Evolutionary conservation across 2,113 vertebrate genomes (phyloP).

Genomic region (Trematomus loennbergii): DNA sequence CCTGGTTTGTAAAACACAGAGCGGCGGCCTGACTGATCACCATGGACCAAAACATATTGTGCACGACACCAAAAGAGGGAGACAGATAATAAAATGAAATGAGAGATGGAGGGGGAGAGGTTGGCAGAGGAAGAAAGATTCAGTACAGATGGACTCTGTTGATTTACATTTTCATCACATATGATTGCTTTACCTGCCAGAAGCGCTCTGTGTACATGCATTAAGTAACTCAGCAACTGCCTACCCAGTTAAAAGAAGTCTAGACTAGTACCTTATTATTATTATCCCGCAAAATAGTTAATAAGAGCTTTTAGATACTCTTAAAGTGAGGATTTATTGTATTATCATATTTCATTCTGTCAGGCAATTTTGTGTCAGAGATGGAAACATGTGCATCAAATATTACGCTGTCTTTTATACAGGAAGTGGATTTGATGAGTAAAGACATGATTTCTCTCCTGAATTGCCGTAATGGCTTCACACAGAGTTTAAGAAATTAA

Average conservation of each 20-base stretch:
- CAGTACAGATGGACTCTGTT: slow-evolving; percentile 34
- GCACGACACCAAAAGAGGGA: slow-evolving; percentile 38
- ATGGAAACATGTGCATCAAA: slow-evolving; percentile 1
- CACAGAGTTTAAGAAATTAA: too few relatives aligned
- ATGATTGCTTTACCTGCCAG: slow-evolving; percentile 19
- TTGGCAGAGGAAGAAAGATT: slow-evolving; percentile 15
- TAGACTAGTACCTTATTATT: background rate
- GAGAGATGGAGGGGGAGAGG: background rate
- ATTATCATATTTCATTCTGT: background rate
- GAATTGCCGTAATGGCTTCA: background rate
- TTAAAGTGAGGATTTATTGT: slow-evolving; percentile 14
- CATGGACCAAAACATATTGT: slow-evolving; percentile 52
- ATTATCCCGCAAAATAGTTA: slow-evolving; percentile 6
- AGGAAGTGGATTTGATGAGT: background rate
- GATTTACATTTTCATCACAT: slow-evolving; percentile 1
- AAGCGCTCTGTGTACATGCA: background rate
- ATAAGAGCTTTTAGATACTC: background rate
- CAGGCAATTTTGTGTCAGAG: slow-evolving; percentile 8
- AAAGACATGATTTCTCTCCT: background rate
- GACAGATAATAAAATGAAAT: slow-evolving; percentile 25
- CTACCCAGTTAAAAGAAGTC: background rate
- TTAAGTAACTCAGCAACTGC: background rate
- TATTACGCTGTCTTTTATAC: slow-evolving; percentile 4
- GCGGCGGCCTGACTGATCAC: slow-evolving; percentile 68
- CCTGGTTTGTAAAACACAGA: slow-evolving; percentile 69